Percentiles rank a stretch among this genome's conserved stretches.
Conservation (phyloP, 2,113 vertebrate genomes). For the Poeciliopsis retropinna region DNA sequence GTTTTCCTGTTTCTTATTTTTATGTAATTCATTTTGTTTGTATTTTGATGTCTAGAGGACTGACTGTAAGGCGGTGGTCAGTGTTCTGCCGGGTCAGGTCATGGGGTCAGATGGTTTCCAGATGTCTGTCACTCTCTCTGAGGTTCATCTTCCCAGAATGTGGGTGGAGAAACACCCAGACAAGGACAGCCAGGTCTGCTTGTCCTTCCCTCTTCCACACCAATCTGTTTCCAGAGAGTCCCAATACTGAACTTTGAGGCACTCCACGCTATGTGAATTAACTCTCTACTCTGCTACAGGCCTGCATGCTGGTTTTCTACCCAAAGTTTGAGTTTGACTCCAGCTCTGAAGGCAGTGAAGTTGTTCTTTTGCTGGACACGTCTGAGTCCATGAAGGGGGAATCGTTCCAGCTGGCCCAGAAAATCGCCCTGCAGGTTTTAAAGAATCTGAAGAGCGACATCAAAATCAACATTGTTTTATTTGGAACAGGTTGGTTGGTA, state of each 20-base stretch:
- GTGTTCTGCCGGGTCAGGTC: conserved; percentile 76
- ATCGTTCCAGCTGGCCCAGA: conserved; percentile 73
- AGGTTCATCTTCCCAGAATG: conserved; percentile 86
- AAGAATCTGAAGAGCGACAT: conserved; percentile 54
- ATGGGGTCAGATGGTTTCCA: conserved; percentile 81
- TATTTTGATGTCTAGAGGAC: conserved; percentile 74
- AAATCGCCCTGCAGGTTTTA: conserved; percentile 78
- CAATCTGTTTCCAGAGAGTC: not conserved
- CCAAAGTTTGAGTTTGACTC: conserved; percentile 74
- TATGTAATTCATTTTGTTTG: not conserved
- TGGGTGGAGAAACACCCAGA: conserved; percentile 89
- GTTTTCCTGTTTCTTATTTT: not conserved
- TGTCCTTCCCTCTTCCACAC: not conserved
- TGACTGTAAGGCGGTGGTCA: conserved; percentile 84
- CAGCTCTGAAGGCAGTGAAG: conserved; percentile 55
- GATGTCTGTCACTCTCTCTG: conserved; percentile 77
- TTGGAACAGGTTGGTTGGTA: conserved; percentile 83
- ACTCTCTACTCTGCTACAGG: conserved; percentile 67
- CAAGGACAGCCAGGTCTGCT: conserved; percentile 83
- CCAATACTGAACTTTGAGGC: not conserved
- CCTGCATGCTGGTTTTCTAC: conserved; percentile 91
- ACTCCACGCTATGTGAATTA: not conserved
- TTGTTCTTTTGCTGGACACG: conserved; percentile 83
- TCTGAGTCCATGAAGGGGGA: conserved; percentile 86
- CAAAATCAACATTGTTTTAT: conserved; percentile 80